Evolutionary conservation across 2,888 invertebrate species (phyloP).

Genomic region (Drosophila macrothrix): DNA sequence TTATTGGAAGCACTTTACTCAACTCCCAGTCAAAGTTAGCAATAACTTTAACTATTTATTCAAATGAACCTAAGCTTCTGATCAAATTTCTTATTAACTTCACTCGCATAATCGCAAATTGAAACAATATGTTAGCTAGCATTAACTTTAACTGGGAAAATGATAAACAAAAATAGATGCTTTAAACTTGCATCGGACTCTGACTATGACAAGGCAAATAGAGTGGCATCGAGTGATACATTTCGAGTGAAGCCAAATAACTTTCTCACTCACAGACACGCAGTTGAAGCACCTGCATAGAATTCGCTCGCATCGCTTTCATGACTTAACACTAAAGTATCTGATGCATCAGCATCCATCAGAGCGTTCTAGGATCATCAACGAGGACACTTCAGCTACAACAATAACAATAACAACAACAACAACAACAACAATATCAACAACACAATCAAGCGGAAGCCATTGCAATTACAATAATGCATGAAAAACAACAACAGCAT

Average conservation of each 20-base stretch:
- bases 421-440: conserved; percentile 14
- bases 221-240: conserved; percentile 14
- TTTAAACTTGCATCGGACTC: conserved; percentile 17
- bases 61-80: neutral
- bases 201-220: conserved; percentile 22
- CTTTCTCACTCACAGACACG: conserved; percentile 2
- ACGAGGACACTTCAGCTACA: conserved; percentile 47
- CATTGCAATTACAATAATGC: conserved; percentile 68
- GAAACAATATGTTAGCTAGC: neutral
- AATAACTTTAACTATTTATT: neutral
- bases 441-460: conserved; percentile 17
- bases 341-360: conserved; percentile 66
- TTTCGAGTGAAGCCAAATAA: conserved; percentile 4
- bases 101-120: neutral
- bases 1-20: neutral
- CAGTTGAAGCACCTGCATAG: conserved; percentile 16
- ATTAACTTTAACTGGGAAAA: neutral
- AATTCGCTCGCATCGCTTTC: conserved; percentile 27
- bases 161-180: neutral
- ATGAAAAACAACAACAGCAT: conserved; percentile 37
- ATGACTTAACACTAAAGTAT: conserved; percentile 55
- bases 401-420: conserved; percentile 15
- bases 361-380: conserved; percentile 54
- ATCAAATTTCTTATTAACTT: neutral
- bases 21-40: neutral